phyloP scores from a whole-genome alignment of 2,113 vertebrate species.

The Scortum barcoo region DNA sequence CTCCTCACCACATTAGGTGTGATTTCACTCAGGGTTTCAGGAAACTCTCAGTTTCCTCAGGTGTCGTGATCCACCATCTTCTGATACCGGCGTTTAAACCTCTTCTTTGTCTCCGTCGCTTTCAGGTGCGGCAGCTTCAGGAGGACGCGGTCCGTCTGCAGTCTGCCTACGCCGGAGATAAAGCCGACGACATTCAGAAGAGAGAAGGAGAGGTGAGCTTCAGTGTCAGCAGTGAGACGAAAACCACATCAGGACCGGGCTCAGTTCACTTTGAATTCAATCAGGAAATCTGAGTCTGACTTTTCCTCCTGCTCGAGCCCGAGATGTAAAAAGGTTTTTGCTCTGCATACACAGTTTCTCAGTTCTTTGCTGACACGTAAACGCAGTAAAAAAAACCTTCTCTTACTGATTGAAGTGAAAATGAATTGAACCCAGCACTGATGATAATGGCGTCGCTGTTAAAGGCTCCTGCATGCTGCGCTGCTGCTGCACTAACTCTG shows the following conservation, averaged over 20 bases:
- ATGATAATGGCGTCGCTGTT: background rate
- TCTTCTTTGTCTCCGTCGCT: no score
- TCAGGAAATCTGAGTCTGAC: background rate
- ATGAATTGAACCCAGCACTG: constrained; percentile 8
- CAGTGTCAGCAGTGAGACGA: background rate
- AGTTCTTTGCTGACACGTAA: background rate
- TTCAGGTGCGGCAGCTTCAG: constrained; percentile 95
- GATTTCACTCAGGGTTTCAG: no score
- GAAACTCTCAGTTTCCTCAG: no score
- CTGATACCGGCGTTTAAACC: no score
- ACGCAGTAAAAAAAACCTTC: background rate
- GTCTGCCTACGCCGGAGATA: constrained; percentile 97
- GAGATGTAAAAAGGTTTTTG: background rate
- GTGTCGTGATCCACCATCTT: no score
- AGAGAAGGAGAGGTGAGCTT: constrained; percentile 90
- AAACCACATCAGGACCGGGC: background rate
- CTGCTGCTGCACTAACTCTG: constrained; percentile 54
- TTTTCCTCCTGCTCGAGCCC: background rate
- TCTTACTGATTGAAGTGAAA: background rate
- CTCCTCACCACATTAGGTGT: no score
- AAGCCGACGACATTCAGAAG: constrained; percentile 98
- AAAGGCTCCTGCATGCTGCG: constrained; percentile 61
- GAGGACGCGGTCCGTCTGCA: constrained; percentile 96
- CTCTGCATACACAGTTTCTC: background rate
- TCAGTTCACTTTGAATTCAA: constrained; percentile 13